Evolutionary conservation across 1,140 invertebrate species (phyloP).

Genomic region (Procambarus clarkii): DNA sequence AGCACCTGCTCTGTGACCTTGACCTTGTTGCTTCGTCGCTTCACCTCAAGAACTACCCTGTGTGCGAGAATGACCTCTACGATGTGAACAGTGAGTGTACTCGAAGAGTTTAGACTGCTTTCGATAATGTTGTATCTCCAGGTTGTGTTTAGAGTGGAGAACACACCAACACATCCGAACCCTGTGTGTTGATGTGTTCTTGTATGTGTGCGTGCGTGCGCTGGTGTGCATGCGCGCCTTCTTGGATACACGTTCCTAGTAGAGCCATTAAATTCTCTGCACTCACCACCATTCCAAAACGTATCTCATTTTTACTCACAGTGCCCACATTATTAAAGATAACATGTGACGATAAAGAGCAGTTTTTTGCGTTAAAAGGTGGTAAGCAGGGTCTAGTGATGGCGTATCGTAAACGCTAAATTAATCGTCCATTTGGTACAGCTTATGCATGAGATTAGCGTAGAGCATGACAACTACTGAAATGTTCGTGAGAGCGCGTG

Average conservation of each 20-base stretch:
- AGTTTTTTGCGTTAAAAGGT: no score
- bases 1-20: conserved; percentile 69
- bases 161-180: neutral
- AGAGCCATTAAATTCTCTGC: neutral
- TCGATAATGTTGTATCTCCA: neutral
- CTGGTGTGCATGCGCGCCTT: no score
- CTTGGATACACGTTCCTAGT: no score
- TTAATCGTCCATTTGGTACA: no score
- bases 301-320: neutral
- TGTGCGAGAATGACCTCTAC: conserved; percentile 71
- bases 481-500: no score
- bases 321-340: neutral
- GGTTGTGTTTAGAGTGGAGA: neutral
- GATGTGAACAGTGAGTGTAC: conserved; percentile 68
- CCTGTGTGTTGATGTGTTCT: neutral
- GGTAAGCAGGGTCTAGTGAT: no score
- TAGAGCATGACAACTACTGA: no score
- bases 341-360: neutral
- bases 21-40: conserved; percentile 70
- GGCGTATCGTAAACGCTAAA: no score
- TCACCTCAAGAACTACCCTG: conserved; percentile 71
- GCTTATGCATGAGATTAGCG: no score
- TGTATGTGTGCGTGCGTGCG: neutral
- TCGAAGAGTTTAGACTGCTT: neutral
- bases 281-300: neutral